phyloP scores from a whole-genome alignment of 2,888 invertebrate genomes.

The Lasioglossum lativentre region DNA sequence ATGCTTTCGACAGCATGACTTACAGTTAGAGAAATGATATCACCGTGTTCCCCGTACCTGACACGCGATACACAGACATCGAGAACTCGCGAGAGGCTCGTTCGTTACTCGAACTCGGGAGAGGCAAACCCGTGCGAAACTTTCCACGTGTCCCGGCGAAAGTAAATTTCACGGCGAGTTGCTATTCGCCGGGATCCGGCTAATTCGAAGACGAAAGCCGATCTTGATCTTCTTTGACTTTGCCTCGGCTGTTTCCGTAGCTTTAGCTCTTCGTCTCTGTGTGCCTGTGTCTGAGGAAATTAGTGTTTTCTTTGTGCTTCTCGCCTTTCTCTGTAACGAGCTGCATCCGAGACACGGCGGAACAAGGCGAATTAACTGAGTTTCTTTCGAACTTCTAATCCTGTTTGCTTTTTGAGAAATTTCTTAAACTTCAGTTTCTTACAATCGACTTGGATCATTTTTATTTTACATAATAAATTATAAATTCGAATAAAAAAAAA shows the following conservation, averaged over 20 bases:
- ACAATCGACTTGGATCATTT: too few species aligned
- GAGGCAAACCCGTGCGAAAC: conserved; percentile 32
- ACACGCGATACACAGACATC: not conserved
- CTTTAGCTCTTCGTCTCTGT: not conserved
- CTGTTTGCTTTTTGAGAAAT: not conserved
- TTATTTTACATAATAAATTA: too few species aligned
- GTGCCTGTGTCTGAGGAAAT: not conserved
- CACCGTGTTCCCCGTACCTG: not conserved
- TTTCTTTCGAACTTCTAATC: not conserved
- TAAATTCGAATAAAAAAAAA: too few species aligned
- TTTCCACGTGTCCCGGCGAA: conserved; percentile 32
- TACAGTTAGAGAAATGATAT: not conserved
- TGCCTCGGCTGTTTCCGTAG: not conserved
- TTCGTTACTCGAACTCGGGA: conserved; percentile 17
- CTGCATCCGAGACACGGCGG: not conserved
- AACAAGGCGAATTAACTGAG: not conserved
- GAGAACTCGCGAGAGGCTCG: not conserved
- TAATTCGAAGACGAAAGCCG: conserved; percentile 9
- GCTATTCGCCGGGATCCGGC: conserved; percentile 17
- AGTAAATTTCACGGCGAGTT: conserved; percentile 25
- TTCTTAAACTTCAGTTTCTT: too few species aligned
- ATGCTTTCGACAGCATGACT: not conserved
- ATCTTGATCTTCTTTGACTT: conserved; percentile 8
- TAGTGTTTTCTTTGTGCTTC: conserved; percentile 1
- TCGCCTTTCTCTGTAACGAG: not conserved